Percentiles rank a stretch among this genome's conserved stretches.
These are phyloP conservation scores for Villa cingulata DNA, from an alignment of 2,888 invertebrate genomes.

Conservation along the genomic window DNA sequence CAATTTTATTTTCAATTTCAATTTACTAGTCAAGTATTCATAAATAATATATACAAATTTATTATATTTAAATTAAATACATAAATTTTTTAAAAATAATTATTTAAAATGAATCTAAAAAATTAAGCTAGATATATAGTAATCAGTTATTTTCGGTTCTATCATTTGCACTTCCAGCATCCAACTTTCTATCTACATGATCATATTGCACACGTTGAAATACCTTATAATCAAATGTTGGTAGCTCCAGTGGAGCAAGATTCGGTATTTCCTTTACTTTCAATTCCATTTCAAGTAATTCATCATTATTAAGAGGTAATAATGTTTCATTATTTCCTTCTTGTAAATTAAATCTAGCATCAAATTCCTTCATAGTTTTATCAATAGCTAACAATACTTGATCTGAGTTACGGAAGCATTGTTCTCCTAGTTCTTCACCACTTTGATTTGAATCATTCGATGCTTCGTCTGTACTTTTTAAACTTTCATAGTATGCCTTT, in stretches of 20 bases:
- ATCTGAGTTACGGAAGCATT: not conserved
- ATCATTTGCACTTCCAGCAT: too few relatives aligned
- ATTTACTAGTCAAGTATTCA: too few relatives aligned
- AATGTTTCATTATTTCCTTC: constrained; percentile 4
- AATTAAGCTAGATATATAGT: too few relatives aligned
- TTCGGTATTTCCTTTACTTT: constrained; percentile 22
- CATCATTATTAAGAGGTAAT: constrained; percentile 8
- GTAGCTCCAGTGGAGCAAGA: constrained; percentile 30
- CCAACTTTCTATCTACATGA: too few relatives aligned
- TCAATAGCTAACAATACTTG: constrained; percentile 15
- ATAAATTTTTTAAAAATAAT: too few relatives aligned
- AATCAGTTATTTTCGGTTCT: too few relatives aligned
- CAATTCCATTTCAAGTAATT: constrained; percentile 2
- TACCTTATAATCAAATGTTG: constrained; percentile 25
- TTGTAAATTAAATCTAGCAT: constrained; percentile 23
- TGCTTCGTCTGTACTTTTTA: constrained; percentile 15
- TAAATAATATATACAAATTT: too few relatives aligned
- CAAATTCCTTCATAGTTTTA: constrained; percentile 29
- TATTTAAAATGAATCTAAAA: too few relatives aligned
- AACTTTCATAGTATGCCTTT: constrained; percentile 26
- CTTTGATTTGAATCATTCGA: not conserved
- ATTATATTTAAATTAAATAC: too few relatives aligned
- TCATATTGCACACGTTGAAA: not conserved
- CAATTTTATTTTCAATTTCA: too few relatives aligned
- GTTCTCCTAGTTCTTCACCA: not conserved